Percentiles rank a stretch among this genome's conserved stretches.
Evolutionary conservation across 1,140 invertebrate genomes (phyloP).

Genomic region (Sogatella furcifera): DNA sequence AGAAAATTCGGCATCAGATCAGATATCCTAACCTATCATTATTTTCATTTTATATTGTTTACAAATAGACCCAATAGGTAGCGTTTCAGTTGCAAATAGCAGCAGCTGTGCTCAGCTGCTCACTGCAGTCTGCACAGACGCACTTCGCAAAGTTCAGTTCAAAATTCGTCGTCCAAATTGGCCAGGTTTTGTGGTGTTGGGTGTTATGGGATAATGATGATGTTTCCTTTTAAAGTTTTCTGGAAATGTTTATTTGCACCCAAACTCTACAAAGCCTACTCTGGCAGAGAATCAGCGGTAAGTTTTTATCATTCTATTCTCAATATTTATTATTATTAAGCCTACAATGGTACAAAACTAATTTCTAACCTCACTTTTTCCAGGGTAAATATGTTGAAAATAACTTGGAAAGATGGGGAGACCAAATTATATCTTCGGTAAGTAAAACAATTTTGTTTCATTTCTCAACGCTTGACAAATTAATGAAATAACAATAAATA

Average conservation of each 20-base stretch:
- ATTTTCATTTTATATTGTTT: no score
- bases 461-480: background rate
- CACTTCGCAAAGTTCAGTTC: no score
- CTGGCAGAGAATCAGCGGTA: slow-evolving; percentile 35
- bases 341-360: slow-evolving; percentile 13
- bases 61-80: no score
- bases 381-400: slow-evolving; percentile 53
- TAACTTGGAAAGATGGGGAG: slow-evolving; percentile 55
- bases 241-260: slow-evolving; percentile 49
- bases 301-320: slow-evolving; percentile 29
- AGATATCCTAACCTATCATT: no score
- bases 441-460: slow-evolving; percentile 26
- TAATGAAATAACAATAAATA: background rate
- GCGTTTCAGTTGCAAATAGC: no score
- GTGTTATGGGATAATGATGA: no score
- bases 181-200: no score
- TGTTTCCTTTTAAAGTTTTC: slow-evolving; percentile 17
- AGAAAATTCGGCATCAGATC: no score
- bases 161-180: no score
- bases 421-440: slow-evolving; percentile 56
- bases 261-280: slow-evolving; percentile 50
- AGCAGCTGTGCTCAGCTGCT: no score
- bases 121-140: no score
- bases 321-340: slow-evolving; percentile 13
- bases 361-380: slow-evolving; percentile 22